Conservation (phyloP, 1,140 invertebrate species). For the Tigriopus japonicus region DNA sequence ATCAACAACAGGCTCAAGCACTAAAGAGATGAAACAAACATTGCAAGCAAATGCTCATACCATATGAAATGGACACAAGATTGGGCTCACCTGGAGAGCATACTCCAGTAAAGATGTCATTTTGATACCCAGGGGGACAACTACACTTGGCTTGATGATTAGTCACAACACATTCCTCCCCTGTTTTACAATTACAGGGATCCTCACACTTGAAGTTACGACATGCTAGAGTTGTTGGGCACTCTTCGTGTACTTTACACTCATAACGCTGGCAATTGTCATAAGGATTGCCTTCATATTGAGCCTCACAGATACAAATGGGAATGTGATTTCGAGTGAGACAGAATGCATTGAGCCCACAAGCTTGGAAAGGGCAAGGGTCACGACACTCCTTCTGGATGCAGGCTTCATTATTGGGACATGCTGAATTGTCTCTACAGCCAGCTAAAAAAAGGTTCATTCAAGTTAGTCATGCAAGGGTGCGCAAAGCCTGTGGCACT, state of each 20-base stretch:
- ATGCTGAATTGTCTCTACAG: constrained; percentile 45
- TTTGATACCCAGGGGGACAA: constrained; percentile 60
- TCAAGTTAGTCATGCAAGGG: constrained; percentile 28
- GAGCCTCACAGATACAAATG: constrained; percentile 17
- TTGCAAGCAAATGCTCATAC: neutral
- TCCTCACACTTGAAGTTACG: constrained; percentile 46
- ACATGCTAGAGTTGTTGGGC: constrained; percentile 46
- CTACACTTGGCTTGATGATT: constrained; percentile 61
- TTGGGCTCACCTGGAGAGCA: constrained; percentile 39
- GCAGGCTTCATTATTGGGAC: constrained; percentile 36
- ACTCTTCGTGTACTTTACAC: constrained; percentile 30
- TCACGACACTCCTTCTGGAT: constrained; percentile 23
- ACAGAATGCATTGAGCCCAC: constrained; percentile 44
- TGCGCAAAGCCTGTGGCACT: too few species aligned
- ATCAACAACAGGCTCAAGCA: constrained; percentile 1
- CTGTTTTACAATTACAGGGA: constrained; percentile 26
- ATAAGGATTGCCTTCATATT: constrained; percentile 14
- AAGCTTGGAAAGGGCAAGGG: constrained; percentile 16
- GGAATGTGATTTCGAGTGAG: neutral
- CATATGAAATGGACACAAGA: neutral
- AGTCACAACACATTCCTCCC: constrained; percentile 32
- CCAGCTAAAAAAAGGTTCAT: constrained; percentile 30
- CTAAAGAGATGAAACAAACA: neutral
- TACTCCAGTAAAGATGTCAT: constrained; percentile 38
- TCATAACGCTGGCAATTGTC: constrained; percentile 42